Conservation (phyloP, 2,113 vertebrate genomes). For the Petrocephalus zakoni region DNA sequence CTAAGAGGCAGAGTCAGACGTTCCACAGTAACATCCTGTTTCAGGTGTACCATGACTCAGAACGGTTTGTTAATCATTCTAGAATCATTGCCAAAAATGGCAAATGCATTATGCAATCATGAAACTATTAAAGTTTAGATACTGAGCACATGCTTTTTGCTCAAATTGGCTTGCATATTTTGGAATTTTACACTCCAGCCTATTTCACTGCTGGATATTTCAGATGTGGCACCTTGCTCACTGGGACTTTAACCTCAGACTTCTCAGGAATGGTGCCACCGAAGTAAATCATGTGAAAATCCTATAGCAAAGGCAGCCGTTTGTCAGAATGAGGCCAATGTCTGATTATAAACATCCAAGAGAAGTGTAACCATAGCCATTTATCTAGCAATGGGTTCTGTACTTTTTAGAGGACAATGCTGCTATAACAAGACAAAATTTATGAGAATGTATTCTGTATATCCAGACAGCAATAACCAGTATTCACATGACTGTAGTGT, state of each 20-base stretch:
- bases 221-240: neutral
- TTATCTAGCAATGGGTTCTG: neutral
- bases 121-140: neutral
- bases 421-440: neutral
- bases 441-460: conserved; percentile 1
- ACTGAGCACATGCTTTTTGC: neutral
- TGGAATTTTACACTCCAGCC: neutral
- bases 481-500: neutral
- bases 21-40: neutral
- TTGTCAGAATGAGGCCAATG: neutral
- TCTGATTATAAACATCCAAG: neutral
- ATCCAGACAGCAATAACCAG: neutral
- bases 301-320: neutral
- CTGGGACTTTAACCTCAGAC: neutral
- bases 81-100: neutral
- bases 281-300: neutral
- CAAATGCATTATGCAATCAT: neutral
- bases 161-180: neutral
- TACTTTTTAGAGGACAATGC: neutral
- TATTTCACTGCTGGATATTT: neutral
- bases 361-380: neutral
- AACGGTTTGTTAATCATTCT: neutral
- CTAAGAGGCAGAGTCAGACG: neutral
- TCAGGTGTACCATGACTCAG: neutral
- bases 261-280: neutral